Percentiles rank a stretch among this genome's conserved stretches.
phyloP scores from a whole-genome alignment of 2,888 invertebrate species.

The Gryllus longicercus region DNA sequence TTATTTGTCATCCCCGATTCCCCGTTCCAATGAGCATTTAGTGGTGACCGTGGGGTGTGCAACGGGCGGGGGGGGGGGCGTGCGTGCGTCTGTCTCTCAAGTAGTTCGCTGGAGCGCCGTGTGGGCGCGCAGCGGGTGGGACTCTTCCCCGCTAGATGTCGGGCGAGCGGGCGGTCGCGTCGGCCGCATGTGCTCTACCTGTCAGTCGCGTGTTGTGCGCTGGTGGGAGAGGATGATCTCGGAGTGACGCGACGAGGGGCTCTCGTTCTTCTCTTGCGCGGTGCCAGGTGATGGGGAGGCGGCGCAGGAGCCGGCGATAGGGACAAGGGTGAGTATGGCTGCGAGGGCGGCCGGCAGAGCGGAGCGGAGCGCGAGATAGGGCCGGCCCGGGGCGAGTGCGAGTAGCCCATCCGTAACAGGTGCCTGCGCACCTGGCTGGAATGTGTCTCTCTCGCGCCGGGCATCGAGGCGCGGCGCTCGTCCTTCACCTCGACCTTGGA shows the following conservation, averaged over 20 bases:
- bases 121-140: not conserved
- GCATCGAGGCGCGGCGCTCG: not conserved
- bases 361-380: no score
- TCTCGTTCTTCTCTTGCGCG: not conserved
- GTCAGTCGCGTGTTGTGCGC: not conserved
- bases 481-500: not conserved
- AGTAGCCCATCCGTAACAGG: no score
- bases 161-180: not conserved
- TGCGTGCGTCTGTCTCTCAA: no score
- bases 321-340: not conserved
- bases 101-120: not conserved
- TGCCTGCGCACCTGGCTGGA: no score
- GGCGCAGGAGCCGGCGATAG: conserved; percentile 1
- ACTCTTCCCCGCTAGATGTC: not conserved
- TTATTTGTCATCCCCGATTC: no score
- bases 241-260: no score
- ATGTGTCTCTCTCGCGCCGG: not conserved
- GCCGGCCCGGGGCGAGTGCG: no score
- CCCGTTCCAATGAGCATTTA: no score
- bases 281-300: not conserved
- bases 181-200: not conserved
- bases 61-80: no score
- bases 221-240: not conserved
- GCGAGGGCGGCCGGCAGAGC: not conserved
- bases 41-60: no score